These are phyloP conservation scores for Lynx canadensis DNA, from an alignment of 2,113 vertebrate species.

Conservation along the genomic window DNA sequence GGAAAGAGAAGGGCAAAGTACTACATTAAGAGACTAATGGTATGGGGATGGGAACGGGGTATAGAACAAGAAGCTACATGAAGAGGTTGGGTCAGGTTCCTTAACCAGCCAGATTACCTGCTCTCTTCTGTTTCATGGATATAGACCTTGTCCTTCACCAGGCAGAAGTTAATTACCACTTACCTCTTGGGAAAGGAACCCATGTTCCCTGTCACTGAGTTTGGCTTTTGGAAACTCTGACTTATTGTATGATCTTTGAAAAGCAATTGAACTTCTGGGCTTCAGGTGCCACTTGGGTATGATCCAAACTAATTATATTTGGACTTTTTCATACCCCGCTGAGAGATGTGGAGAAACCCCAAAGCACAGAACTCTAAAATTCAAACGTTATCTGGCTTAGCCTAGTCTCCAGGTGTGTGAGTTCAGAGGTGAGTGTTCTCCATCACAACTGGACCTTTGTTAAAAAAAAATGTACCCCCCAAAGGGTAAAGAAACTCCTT, in stretches of 20 bases:
- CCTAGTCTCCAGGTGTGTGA: background rate
- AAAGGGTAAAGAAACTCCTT: background rate
- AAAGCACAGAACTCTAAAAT: background rate
- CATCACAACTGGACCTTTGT: background rate
- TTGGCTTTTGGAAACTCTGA: conserved; percentile 28
- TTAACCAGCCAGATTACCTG: background rate
- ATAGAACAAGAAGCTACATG: background rate
- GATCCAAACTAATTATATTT: background rate
- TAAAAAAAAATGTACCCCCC: background rate
- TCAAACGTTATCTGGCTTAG: background rate
- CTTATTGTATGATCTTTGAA: background rate
- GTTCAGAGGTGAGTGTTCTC: background rate
- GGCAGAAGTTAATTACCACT: background rate
- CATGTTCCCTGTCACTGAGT: no score
- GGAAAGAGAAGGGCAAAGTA: background rate
- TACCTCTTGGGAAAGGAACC: background rate
- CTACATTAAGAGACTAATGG: background rate
- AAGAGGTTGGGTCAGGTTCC: background rate
- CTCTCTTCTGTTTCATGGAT: background rate
- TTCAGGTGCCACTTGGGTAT: background rate
- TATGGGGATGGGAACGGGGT: background rate
- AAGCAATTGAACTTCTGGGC: background rate
- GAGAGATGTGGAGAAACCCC: background rate
- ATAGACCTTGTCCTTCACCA: background rate
- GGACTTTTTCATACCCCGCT: background rate